These are phyloP conservation scores for Tangara arthus DNA, from an alignment of 2,797 vertebrate species.

Conservation along the genomic window DNA sequence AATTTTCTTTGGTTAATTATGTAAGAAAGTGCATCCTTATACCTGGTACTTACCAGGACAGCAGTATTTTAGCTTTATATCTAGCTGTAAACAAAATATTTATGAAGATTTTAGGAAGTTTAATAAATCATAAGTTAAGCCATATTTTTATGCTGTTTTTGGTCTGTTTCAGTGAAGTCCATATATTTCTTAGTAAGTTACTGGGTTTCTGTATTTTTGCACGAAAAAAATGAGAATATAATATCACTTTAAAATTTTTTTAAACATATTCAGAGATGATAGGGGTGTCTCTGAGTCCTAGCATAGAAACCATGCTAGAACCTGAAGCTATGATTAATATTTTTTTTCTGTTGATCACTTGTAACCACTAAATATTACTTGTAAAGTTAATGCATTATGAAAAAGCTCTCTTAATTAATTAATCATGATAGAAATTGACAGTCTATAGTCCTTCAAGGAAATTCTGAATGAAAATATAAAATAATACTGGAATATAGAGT, in stretches of 20 bases:
- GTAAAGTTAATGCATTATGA: background rate
- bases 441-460: background rate
- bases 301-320: background rate
- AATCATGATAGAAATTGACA: background rate
- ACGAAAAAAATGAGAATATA: background rate
- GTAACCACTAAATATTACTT: background rate
- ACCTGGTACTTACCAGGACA: background rate
- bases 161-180: background rate
- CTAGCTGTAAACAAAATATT: background rate
- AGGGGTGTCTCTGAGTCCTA: background rate
- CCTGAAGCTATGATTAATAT: background rate
- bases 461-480: background rate
- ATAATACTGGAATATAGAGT: background rate
- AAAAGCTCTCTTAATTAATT: background rate
- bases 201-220: background rate
- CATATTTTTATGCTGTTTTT: background rate
- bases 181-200: background rate
- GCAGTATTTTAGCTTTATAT: background rate
- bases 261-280: background rate
- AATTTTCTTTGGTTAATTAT: background rate
- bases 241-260: background rate
- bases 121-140: background rate
- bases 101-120: background rate
- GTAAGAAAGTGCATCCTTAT: background rate
- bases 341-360: background rate